Percentiles rank a stretch among this genome's conserved stretches.
These are phyloP conservation scores for Glyphotaelius pellucidus DNA, from an alignment of 2,888 invertebrate genomes.

Conservation along the genomic window DNA sequence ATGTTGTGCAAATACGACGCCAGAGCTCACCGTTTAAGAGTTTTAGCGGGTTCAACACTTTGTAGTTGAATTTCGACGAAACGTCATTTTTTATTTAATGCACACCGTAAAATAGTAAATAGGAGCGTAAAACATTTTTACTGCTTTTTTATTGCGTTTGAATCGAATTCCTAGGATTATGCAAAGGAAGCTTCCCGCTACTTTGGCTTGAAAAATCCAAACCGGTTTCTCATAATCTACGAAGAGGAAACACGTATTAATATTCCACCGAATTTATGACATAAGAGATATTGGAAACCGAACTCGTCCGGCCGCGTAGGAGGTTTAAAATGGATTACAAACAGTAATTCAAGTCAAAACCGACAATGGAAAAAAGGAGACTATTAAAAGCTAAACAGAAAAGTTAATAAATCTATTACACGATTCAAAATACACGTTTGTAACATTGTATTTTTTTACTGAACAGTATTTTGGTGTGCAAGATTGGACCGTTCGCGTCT, in stretches of 20 bases:
- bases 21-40: too few relatives aligned
- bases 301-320: constrained; percentile 1
- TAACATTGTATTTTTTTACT: not conserved
- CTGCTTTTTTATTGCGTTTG: not conserved
- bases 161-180: constrained; percentile 10
- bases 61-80: not conserved
- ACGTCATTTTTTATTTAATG: not conserved
- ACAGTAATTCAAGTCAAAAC: not conserved
- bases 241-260: constrained; percentile 13
- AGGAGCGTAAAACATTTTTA: not conserved
- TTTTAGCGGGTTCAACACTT: not conserved
- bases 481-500: not conserved
- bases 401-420: not conserved
- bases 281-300: constrained; percentile 11
- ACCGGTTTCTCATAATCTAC: not conserved
- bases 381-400: not conserved
- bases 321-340: not conserved
- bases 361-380: not conserved
- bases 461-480: not conserved
- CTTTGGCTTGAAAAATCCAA: constrained; percentile 17
- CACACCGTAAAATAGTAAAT: not conserved
- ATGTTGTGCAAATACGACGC: not conserved
- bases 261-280: not conserved
- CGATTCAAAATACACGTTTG: not conserved
- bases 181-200: constrained; percentile 52